Conservation (phyloP, 2,113 vertebrate species). For the Coregonus clupeaformis region DNA sequence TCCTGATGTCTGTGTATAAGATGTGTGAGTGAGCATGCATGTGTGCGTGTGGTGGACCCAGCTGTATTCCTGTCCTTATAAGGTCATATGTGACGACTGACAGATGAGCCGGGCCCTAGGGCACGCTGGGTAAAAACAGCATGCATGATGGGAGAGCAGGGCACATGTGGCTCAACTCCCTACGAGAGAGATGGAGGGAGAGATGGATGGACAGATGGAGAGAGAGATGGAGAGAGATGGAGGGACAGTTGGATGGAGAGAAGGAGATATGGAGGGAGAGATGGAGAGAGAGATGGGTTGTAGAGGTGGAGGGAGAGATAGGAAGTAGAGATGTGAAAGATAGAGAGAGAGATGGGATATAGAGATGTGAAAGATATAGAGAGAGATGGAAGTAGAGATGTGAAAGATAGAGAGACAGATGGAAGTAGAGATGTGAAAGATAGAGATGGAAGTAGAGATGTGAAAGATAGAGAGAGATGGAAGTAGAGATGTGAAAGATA, state of each 20-base stretch:
- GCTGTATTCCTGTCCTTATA: constrained; percentile 55
- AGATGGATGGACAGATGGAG: not conserved
- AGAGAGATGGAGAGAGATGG: not conserved
- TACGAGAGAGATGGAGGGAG: constrained; percentile 9
- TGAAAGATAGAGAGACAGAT: too few species aligned
- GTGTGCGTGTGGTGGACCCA: constrained; percentile 26
- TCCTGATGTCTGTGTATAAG: not conserved
- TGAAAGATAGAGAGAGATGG: not conserved
- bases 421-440: too few species aligned
- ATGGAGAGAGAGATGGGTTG: not conserved
- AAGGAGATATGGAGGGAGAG: not conserved
- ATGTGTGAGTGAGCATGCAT: not conserved
- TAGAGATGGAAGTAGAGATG: not conserved
- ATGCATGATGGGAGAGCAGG: constrained; percentile 61
- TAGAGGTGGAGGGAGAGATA: too few species aligned
- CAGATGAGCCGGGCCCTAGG: constrained; percentile 66
- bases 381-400: too few species aligned
- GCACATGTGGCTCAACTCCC: constrained; percentile 62
- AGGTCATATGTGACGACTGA: constrained; percentile 55
- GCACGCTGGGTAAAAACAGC: constrained; percentile 58
- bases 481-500: too few species aligned
- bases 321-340: not conserved
- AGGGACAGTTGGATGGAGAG: not conserved
- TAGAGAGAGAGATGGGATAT: not conserved
- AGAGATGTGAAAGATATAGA: too few species aligned